These are phyloP conservation scores for Diceros bicornis DNA, from an alignment of 2,797 vertebrate genomes.

Conservation along the genomic window DNA sequence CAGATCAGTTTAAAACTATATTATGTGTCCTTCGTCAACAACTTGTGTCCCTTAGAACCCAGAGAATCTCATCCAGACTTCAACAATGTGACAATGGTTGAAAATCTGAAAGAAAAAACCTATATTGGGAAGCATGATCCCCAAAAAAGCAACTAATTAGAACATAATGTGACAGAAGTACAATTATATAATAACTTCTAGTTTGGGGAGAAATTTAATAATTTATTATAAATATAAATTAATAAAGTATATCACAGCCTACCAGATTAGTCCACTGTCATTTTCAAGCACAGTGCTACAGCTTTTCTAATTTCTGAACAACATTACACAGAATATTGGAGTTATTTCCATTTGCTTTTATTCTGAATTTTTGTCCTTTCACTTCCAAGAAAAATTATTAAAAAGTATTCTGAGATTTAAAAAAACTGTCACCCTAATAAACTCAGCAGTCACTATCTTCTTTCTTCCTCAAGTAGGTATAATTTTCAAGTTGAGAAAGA, in stretches of 20 bases:
- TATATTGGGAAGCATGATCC: background rate
- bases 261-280: background rate
- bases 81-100: background rate
- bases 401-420: background rate
- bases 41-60: background rate
- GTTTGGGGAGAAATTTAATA: background rate
- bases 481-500: background rate
- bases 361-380: background rate
- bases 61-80: background rate
- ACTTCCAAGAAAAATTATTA: background rate
- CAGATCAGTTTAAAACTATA: background rate
- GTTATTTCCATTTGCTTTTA: background rate
- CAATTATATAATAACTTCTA: background rate
- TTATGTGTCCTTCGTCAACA: background rate
- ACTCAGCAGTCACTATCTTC: background rate
- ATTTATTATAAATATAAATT: background rate
- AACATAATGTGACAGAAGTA: background rate
- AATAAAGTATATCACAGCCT: background rate
- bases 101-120: background rate
- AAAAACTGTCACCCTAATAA: background rate
- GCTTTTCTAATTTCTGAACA: background rate
- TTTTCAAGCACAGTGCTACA: background rate
- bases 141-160: slow-evolving; percentile 24
- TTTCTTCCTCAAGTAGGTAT: background rate
- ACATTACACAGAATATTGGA: background rate